Percentiles rank a stretch among this genome's conserved stretches.
phyloP scores from a whole-genome alignment of 2,797 vertebrate species.

The Poecilia wingei region DNA sequence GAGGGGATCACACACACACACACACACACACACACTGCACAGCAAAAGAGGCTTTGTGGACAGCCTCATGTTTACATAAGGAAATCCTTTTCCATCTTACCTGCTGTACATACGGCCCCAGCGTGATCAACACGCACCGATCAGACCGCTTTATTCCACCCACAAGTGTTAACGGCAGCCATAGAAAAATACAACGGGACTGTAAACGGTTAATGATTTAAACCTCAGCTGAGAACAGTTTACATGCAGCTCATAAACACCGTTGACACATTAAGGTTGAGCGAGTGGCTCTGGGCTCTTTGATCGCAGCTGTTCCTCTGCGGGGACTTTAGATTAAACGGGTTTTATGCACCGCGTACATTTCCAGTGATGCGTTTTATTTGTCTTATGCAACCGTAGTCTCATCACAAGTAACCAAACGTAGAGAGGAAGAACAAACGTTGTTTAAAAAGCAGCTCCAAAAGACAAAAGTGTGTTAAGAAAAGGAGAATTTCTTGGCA shows the following conservation, averaged over 20 bases:
- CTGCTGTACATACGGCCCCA: constrained; percentile 11
- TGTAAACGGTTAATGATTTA: constrained; percentile 54
- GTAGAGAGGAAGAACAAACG: background rate
- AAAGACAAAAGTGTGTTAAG: background rate
- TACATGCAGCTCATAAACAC: constrained; percentile 37
- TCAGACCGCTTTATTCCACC: constrained; percentile 1
- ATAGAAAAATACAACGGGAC: constrained; percentile 26
- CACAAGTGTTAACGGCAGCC: background rate
- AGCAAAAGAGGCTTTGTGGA: constrained; percentile 10
- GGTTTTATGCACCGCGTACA: background rate
- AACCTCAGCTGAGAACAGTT: constrained; percentile 46
- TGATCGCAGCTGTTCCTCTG: background rate
- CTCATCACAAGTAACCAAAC: background rate
- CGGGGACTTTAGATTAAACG: background rate
- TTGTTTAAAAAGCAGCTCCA: background rate
- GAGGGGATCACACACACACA: constrained; percentile 14
- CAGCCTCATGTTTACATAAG: constrained; percentile 26
- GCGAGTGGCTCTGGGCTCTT: constrained; percentile 10
- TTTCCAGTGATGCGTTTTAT: background rate
- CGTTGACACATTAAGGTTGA: constrained; percentile 25
- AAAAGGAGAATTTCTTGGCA: no score
- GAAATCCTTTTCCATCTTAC: constrained; percentile 38
- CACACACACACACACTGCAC: constrained; percentile 13
- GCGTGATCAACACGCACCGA: constrained; percentile 10
- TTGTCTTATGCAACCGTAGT: background rate